Percentiles rank a stretch among this genome's conserved stretches.
phyloP scores from a whole-genome alignment of 2,888 invertebrate genomes.

The Crocallis elinguaria region DNA sequence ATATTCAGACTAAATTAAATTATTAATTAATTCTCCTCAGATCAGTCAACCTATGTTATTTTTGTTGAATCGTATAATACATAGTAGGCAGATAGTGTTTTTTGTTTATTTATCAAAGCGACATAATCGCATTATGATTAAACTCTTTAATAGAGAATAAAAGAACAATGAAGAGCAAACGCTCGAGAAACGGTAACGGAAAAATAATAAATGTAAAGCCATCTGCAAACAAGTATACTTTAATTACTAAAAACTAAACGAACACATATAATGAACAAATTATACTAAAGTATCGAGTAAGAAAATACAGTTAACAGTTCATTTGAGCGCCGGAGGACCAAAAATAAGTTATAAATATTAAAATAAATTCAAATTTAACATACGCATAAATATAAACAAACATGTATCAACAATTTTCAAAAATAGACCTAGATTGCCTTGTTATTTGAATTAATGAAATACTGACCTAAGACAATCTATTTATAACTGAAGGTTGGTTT shows the following conservation, averaged over 20 bases:
- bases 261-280: not conserved
- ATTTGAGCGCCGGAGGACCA: too few relatives aligned
- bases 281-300: not conserved
- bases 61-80: too few relatives aligned
- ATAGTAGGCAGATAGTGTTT: too few relatives aligned
- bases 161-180: too few relatives aligned
- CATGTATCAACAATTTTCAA: not conserved
- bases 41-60: too few relatives aligned
- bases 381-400: not conserved
- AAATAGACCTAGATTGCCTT: conserved; percentile 12
- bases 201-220: not conserved
- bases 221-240: not conserved
- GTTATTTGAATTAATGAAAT: conserved; percentile 2
- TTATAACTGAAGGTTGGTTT: conserved; percentile 8
- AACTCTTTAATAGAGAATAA: too few relatives aligned
- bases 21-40: too few relatives aligned
- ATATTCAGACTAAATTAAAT: too few relatives aligned
- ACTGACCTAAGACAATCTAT: conserved; percentile 9
- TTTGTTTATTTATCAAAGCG: too few relatives aligned
- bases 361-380: not conserved
- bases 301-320: too few relatives aligned
- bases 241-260: not conserved
- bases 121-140: too few relatives aligned
- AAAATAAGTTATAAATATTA: not conserved
- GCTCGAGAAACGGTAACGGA: too few relatives aligned